Base-by-base conservation (phyloP, 2,113 vertebrate species). In the Phylloscopus trochilus region DNA sequence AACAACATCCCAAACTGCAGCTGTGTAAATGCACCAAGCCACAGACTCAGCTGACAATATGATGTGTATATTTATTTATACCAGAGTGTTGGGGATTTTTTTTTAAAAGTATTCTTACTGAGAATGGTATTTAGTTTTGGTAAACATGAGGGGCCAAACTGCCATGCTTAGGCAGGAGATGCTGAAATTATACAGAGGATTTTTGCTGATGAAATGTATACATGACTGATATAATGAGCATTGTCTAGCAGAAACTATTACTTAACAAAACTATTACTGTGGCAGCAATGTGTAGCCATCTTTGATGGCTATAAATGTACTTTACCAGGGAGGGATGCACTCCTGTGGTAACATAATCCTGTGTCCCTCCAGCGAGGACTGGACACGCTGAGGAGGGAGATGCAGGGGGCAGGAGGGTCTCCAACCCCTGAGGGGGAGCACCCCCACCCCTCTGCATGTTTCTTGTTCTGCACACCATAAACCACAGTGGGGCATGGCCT, bases 1-100 rank as follows among this genome's bases (percentile, higher is more conserved):
- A 95, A 94, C 82, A 94, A 69, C 37, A 89, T 15, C 39, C 63
- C 66, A 52, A 80, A 35, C 60, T 41, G 47, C 90, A 95, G 90
- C 94, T 92, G 90, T 90, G 90, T 56, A 95, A 95, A 95, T 83
- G 85, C 60, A 68, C 27, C 0, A 13, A 66, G 43, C 60, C 83
- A 83, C 43, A 49, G 75, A n/a, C 49, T 37, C 27, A 0, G 49
- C 67, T 83, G 79, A 83, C 83, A 93, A 67, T 56, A 51, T 18
- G 16, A 83, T 26, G 41, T 35, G 44, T 44, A 10, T 88, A 67
- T 86, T 85, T 83, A 74, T 56, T 85, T 83, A 77, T 60, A 72
- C 9, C 79, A 72, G 27, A 73, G 53, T 24, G 26, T 37, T 72
- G 37, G 23, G 35, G 24, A 41, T 41, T 7, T 80, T 82, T 66